Evolutionary conservation across 2,888 invertebrate species (phyloP), one percentile per base, ranked within the genome.

Genomic region (Napeogenes inachia): DNA sequence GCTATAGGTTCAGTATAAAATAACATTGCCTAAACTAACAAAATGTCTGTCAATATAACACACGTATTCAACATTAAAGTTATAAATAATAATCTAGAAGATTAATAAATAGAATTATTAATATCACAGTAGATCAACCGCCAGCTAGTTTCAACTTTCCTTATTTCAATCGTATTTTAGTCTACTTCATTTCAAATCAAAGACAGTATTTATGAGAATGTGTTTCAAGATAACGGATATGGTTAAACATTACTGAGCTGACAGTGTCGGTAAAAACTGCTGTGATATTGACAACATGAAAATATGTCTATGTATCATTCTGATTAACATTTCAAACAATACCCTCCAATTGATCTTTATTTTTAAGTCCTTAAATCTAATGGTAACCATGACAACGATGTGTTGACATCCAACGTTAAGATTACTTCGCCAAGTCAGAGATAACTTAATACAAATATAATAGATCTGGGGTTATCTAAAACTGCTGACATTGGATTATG

Each of bases 51-150:
- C 80, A 82, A 81, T 84, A 82, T 83, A 83, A 84, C 81, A 81
- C 79, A 75, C 74, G 69, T 81, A 78, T 80, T 79, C 81, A 85
- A 84, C 82, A 77, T 80, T 78, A 76, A 73, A 81, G 67, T 73
- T 78, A 84, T 82, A 85, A 86, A 87, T 86, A 84, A 85, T 85
- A 87, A 82, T 83, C 84, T 86, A 85, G 76, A 81, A 82, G 75
- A 82, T 81, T 82, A 84, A 87, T 87, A 88, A 88, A 89, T 87
- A 87, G 73, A 84, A 87, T 87, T 87, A 88, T 89, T 78, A 89
- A 89, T 89, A 90, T 89, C 90, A 90, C 90, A 90, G 84, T 85
- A 89, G 88, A 84, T 74, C 77, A 85, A 85, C 87, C 86, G 89
- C 82, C 89, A 87, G 87, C 85, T 75, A 76, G 74, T 75, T 10